These are phyloP conservation scores for Aramus guarauna DNA, from an alignment of 2,113 vertebrate genomes.

Conservation along the genomic window DNA sequence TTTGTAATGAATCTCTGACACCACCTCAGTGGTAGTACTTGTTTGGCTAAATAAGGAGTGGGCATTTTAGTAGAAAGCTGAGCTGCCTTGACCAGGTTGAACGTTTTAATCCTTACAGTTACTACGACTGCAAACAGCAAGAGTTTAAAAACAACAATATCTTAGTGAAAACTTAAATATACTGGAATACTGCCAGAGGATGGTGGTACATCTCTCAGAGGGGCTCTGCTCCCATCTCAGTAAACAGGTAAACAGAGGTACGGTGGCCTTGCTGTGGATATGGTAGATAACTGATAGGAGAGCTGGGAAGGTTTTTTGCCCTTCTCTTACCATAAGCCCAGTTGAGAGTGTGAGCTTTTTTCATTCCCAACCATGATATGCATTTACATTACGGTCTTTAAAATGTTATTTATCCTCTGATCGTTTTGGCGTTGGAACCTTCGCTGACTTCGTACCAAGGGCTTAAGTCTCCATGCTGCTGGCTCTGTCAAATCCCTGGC, in stretches of 20 bases:
- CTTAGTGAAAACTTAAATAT: neutral
- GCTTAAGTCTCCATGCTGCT: neutral
- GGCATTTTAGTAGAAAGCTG: neutral
- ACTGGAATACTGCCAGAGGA: neutral
- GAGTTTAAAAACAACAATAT: neutral
- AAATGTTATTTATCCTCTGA: neutral
- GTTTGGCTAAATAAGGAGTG: neutral
- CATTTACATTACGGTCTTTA: neutral
- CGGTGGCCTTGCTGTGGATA: neutral
- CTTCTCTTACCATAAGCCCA: neutral
- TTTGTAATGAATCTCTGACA: neutral
- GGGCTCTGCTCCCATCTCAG: neutral
- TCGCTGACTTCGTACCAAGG: neutral
- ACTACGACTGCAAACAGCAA: neutral
- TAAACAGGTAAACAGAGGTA: neutral
- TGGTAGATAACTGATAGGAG: neutral
- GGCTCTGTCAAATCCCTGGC: neutral
- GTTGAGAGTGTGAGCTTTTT: neutral
- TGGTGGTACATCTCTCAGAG: neutral
- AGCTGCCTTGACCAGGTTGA: neutral
- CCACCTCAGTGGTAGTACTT: neutral
- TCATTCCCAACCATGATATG: fast-evolving
- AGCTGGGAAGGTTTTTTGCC: neutral
- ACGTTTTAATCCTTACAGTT: neutral
- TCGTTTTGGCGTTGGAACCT: neutral